A percentile compares a stretch with the other conserved stretches of the same genome.
Evolutionary conservation across 1,140 invertebrate species (phyloP).

Genomic region (Zaprionus ghesquierei): DNA sequence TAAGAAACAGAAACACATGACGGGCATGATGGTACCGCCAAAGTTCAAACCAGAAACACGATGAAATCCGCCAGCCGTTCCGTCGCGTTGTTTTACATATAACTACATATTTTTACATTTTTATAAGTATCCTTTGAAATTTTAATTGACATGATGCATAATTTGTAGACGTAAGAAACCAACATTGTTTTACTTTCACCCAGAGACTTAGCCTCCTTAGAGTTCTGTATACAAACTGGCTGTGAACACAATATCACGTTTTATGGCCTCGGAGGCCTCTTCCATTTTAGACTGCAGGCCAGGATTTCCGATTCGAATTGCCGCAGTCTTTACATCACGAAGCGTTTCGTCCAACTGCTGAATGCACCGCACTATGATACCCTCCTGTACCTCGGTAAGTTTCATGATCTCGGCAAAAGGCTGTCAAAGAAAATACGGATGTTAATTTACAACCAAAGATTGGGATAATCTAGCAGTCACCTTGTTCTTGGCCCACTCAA

Average conservation of each 20-base stretch:
- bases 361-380: constrained; percentile 98
- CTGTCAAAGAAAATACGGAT: constrained; percentile 42
- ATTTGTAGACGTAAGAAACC: constrained; percentile 59
- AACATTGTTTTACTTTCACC: constrained; percentile 7
- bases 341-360: constrained; percentile 97
- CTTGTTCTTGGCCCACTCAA: constrained; percentile 96
- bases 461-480: constrained; percentile 81
- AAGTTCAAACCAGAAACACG: constrained; percentile 98
- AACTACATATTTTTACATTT: constrained; percentile 56
- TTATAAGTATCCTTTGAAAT: constrained; percentile 68
- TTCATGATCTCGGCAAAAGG: constrained; percentile 96
- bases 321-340: constrained; percentile 95
- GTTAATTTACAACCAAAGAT: constrained; percentile 44
- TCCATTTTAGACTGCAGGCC: constrained; percentile 97
- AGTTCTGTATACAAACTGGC: constrained; percentile 94
- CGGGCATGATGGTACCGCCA: constrained; percentile 91
- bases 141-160: constrained; percentile 68
- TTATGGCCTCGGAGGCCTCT: constrained; percentile 95
- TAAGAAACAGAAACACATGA: constrained; percentile 88
- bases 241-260: constrained; percentile 99
- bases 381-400: constrained; percentile 97
- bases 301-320: constrained; percentile 95
- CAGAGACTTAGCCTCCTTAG: constrained; percentile 19
- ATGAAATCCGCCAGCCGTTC: constrained; percentile 83
- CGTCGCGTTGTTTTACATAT: constrained; percentile 50